Conservation (phyloP, 2,888 invertebrate genomes). For the Anthrax anthrax region DNA sequence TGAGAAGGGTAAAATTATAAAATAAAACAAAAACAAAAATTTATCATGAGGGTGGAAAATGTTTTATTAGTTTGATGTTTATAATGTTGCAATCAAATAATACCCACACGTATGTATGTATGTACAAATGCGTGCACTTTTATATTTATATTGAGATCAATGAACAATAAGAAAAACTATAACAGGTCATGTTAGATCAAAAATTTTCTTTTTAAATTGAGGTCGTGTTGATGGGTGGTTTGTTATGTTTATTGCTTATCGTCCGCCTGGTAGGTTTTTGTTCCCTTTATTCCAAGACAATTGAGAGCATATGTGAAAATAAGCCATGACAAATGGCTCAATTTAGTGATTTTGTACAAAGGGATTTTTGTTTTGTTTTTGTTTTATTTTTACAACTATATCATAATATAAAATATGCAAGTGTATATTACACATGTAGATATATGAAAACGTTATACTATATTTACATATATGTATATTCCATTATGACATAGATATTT, state of each 20-base stretch:
- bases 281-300: constrained; percentile 9
- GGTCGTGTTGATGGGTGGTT: constrained; percentile 28
- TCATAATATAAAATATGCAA: no score
- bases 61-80: not conserved
- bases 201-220: constrained; percentile 6
- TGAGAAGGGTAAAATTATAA: no score
- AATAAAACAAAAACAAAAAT: no score
- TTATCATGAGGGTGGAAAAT: not conserved
- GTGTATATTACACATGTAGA: no score
- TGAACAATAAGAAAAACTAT: not conserved
- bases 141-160: no score
- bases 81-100: not conserved
- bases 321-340: constrained; percentile 36
- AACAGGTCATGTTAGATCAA: not conserved
- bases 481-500: no score
- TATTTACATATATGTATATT: no score
- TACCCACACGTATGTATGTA: no score
- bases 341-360: constrained; percentile 18
- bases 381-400: no score
- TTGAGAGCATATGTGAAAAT: constrained; percentile 33
- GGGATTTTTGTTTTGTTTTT: not conserved
- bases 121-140: no score
- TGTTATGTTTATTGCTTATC: constrained; percentile 15
- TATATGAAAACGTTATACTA: no score
- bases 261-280: not conserved